A percentile compares a stretch with the other conserved stretches of the same genome.
These are phyloP conservation scores for Oeneis ivallda DNA, from an alignment of 2,888 invertebrate species.

Conservation along the genomic window DNA sequence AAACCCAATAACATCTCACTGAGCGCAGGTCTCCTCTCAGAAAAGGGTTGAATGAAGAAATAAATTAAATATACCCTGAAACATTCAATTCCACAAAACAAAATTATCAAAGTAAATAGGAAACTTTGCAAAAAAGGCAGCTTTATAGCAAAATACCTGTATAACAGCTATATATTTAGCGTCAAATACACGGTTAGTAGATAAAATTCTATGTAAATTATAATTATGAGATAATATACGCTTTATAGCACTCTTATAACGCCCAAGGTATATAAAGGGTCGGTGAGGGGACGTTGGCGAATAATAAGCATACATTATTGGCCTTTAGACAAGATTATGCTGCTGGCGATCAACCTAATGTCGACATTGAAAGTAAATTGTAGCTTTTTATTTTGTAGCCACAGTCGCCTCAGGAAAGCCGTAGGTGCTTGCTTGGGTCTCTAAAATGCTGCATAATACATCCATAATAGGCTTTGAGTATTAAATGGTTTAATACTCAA, in stretches of 20 bases:
- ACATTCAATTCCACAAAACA: too few species aligned
- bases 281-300: conserved; percentile 17
- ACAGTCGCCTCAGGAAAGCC: neutral
- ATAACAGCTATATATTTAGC: conserved; percentile 1
- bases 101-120: too few species aligned
- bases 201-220: conserved; percentile 35
- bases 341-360: conserved; percentile 12
- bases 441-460: conserved; percentile 6
- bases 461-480: too few species aligned
- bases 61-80: too few species aligned
- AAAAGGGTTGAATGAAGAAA: too few species aligned
- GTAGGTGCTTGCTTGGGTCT: neutral
- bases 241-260: conserved; percentile 23
- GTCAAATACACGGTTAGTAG: conserved; percentile 16
- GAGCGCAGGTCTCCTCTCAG: too few species aligned
- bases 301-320: conserved; percentile 30
- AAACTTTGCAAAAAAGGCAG: too few species aligned
- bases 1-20: too few species aligned
- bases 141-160: neutral
- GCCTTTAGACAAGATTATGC: conserved; percentile 13
- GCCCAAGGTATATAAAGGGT: conserved; percentile 20
- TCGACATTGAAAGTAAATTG: conserved; percentile 15
- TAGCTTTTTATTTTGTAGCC: conserved; percentile 8
- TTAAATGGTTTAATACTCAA: too few species aligned
- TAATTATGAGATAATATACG: conserved; percentile 2